Evolutionary conservation across 1,140 invertebrate species (phyloP), one percentile per base, ranked within the genome.

Genomic region (Eubasilissa regina): DNA sequence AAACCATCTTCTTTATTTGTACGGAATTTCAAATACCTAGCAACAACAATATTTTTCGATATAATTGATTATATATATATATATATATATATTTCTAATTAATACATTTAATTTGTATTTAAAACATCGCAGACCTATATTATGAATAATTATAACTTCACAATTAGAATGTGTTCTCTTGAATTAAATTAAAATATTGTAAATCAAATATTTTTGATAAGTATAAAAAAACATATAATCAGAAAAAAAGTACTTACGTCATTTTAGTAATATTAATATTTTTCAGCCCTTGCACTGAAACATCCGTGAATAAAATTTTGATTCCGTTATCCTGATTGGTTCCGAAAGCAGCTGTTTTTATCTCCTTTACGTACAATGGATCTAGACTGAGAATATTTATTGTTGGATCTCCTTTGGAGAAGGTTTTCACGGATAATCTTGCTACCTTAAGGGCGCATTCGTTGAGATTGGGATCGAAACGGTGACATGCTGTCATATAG

Each of bases 351-450:
- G 43, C 66, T 3, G 66, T 47, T 47, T 70, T 81, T 17, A 89
- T 84, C 10, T 83, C 87, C 51, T 87, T 87, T 75, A 90, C 82
- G 35, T 87, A 81, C 13, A 89, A 85, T 0, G 90, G 90, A 81
- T 90, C 88, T 35, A 90, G 79, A 0, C 87, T 80, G 1, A 89
- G 89, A 15, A 91, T 85, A 44, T 86, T 86, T 45, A 90, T 76
- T 83, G 88, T 88, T 4, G 90, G 89, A 75, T 90, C 88, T 62
- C 91, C 91, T 45, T 89, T 85, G 0, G 87, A 84, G 78, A 92
- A 89, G 74, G 84, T 83, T 0, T 87, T 85, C 4, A 87, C 86
- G 1, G 87, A 86, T 0, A 75, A 78, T 7, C 86, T 76, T 4
- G 89, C 87, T 13, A 87, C 85, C 44, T 87, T 85, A 55, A 88